Evolutionary conservation across 2,888 invertebrate genomes (phyloP), one percentile per base, ranked within the genome.

Genomic region (Nymphalis polychloros): DNA sequence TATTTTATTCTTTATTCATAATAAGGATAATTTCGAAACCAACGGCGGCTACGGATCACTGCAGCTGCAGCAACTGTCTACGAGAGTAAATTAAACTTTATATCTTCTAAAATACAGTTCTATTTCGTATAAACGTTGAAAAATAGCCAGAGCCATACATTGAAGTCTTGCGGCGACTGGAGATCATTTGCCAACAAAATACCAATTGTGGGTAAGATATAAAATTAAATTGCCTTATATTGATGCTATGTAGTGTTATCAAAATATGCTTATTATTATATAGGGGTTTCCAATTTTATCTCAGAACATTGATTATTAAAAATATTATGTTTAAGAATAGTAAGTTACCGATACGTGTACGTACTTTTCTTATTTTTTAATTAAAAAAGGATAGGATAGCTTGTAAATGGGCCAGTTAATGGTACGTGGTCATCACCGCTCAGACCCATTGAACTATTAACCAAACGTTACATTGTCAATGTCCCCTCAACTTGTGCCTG

Each of bases 11-110:
- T 41, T 17, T 55, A 55, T 13, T 57, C 55, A 49, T 31, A 53
- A 67, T 67, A 67, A 67, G 61, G 61, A 55, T 55, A 62, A 67
- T 67, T 62, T 67, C 59, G 49, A 55, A 67, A 57, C 65, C 31
- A 60, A 66, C 65, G 46, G 53, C 59, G 61, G 61, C 53, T 49
- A 55, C 48, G 61, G 67, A 62, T 62, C 55, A 61, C 49, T 55
- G 53, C 67, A 62, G 48, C 60, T 61, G 53, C 61, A 62, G 17
- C 62, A 8, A 1, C 19, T 19, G 10, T 5, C 7, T 7, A 57
- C 13, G 49, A n/a, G 23, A 61, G 20, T 6, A 48, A 48, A 48
- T 49, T 62, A 47, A 67, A 48, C 66, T 49, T 50, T 67, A 62
- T 55, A 8, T 1, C n/a, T 13, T 8, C 13, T 2, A 23, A 16